Evolutionary conservation across 2,888 invertebrate species (phyloP).

Genomic region (Chalcosyrphus nemorum): DNA sequence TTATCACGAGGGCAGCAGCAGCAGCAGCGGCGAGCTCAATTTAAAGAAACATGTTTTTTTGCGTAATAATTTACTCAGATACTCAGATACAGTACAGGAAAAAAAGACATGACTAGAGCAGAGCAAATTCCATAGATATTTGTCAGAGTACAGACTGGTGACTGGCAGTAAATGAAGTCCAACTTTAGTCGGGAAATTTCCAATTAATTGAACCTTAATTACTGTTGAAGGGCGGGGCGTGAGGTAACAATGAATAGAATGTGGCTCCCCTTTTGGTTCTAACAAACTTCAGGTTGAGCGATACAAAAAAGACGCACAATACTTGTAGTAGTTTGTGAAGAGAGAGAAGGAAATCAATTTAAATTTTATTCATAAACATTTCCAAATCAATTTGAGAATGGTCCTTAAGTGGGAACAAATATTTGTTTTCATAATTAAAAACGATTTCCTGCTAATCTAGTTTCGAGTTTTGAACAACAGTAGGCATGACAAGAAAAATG

Average conservation of each 20-base stretch:
- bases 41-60: constrained; percentile 35
- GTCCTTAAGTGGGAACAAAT: constrained; percentile 13
- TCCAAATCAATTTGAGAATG: background rate
- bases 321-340: background rate
- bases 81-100: background rate
- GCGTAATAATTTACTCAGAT: constrained; percentile 41
- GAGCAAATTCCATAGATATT: constrained; percentile 14
- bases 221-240: background rate
- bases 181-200: constrained; percentile 4
- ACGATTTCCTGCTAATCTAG: background rate
- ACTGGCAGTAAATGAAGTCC: background rate
- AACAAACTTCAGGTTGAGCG: background rate
- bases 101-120: background rate
- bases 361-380: constrained; percentile 25
- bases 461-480: background rate
- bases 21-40: background rate
- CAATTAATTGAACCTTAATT: background rate
- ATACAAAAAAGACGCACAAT: background rate
- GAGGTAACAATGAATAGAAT: background rate
- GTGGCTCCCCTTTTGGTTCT: background rate
- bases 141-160: background rate
- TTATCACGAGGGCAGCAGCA: constrained; percentile 24
- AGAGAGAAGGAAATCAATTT: background rate
- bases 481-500: background rate
- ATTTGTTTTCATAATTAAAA: constrained; percentile 6